Conservation (phyloP, 2,888 invertebrate genomes). For the Caenorhabditis angaria region DNA sequence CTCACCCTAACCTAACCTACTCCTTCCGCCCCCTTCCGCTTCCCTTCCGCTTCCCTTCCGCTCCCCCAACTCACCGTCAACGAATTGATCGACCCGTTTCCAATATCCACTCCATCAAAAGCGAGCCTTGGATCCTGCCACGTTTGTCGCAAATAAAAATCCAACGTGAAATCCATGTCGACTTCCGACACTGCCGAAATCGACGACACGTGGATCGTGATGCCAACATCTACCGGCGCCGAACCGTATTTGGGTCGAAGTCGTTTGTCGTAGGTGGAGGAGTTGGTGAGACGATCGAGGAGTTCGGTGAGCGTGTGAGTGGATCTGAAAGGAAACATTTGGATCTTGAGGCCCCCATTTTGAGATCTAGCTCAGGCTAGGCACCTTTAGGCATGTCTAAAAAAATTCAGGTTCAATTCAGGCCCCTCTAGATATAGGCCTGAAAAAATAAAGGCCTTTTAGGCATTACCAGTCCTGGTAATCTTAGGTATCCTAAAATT, state of each 20-base stretch:
- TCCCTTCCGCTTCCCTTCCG: too few species aligned
- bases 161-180: conserved; percentile 80
- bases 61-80: conserved; percentile 75
- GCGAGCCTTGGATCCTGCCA: conserved; percentile 96
- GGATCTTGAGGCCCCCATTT: too few species aligned
- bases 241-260: conserved; percentile 87
- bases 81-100: conserved; percentile 57
- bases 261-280: conserved; percentile 95
- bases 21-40: too few species aligned
- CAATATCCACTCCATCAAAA: conserved; percentile 80
- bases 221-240: conserved; percentile 93
- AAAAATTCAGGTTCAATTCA: too few species aligned
- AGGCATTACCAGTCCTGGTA: too few species aligned
- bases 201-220: conserved; percentile 97
- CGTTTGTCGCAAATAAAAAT: conserved; percentile 96
- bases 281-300: conserved; percentile 68
- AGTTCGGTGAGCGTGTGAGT: conserved; percentile 56
- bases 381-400: too few species aligned
- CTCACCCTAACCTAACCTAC: too few species aligned
- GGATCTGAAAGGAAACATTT: too few species aligned
- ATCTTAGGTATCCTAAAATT: too few species aligned
- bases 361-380: too few species aligned
- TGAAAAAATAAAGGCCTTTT: too few species aligned
- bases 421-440: too few species aligned
- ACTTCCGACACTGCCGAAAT: conserved; percentile 98